A percentile compares a stretch with the other conserved stretches of the same genome.
These are phyloP conservation scores for Ramphastos sulfuratus DNA, from an alignment of 2,113 vertebrate species.

Conservation along the genomic window DNA sequence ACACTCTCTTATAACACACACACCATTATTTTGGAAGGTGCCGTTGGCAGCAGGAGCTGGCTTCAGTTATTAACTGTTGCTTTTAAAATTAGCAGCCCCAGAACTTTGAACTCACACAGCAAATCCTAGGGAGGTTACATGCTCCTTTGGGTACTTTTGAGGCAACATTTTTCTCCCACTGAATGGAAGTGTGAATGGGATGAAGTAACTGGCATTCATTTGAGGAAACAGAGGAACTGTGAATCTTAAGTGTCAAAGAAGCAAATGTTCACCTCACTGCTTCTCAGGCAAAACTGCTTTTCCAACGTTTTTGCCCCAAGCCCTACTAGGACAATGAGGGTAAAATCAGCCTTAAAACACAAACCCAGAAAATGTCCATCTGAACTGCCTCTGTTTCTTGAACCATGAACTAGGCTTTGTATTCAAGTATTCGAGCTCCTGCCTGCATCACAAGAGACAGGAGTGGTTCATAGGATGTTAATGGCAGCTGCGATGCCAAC, in stretches of 20 bases:
- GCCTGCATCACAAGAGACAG: neutral
- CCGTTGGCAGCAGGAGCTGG: neutral
- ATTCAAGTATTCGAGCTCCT: neutral
- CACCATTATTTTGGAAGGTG: neutral
- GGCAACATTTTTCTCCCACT: neutral
- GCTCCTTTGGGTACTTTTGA: neutral
- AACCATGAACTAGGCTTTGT: neutral
- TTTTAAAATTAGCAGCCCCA: conserved; percentile 2
- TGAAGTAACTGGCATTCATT: neutral
- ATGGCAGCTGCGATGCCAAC: neutral
- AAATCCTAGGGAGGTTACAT: fast-evolving
- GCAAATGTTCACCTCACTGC: neutral
- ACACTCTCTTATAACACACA: neutral
- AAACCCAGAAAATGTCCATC: neutral
- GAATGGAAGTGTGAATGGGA: neutral
- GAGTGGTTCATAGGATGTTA: neutral
- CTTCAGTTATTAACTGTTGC: neutral
- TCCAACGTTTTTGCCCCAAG: neutral
- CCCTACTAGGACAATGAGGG: neutral
- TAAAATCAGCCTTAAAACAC: neutral
- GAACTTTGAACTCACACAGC: neutral
- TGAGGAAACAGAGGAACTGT: neutral
- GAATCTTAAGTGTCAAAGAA: neutral
- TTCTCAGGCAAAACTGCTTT: neutral
- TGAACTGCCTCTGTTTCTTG: neutral